These are phyloP conservation scores for Chiloscyllium punctatum DNA, from an alignment of 2,797 vertebrate genomes.

Conservation along the genomic window DNA sequence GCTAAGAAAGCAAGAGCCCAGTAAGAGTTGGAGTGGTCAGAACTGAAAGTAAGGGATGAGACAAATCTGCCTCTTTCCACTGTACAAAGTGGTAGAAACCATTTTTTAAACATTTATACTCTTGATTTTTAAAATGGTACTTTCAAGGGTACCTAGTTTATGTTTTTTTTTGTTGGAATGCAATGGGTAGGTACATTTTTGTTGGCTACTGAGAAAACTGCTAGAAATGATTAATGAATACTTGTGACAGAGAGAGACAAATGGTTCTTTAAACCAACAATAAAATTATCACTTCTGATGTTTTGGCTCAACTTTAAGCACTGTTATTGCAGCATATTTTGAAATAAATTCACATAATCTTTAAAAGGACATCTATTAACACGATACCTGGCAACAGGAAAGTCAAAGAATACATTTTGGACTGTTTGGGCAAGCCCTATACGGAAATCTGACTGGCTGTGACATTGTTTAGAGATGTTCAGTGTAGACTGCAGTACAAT, in stretches of 20 bases:
- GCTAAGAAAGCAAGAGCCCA: background rate
- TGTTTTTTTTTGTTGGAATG: background rate
- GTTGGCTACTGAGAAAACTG: background rate
- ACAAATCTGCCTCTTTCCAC: background rate
- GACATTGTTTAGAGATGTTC: background rate
- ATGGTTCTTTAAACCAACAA: background rate
- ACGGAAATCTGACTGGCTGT: background rate
- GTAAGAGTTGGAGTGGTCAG: background rate
- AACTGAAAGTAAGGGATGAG: background rate
- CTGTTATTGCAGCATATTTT: background rate
- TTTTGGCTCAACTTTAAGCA: background rate
- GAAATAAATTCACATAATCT: background rate
- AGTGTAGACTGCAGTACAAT: background rate
- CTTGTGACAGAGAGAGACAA: background rate
- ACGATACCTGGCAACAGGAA: background rate
- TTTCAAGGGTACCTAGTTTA: background rate
- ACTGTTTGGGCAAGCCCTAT: background rate
- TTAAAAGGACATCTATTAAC: background rate
- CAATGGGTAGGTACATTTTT: background rate
- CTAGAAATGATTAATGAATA: background rate
- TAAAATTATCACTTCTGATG: background rate
- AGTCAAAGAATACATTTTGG: background rate
- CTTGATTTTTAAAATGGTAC: background rate
- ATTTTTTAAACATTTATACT: background rate
- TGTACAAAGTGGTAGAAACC: background rate